Evolutionary conservation across 2,888 invertebrate species (phyloP), one percentile per base, ranked within the genome.

Genomic region (Heliconius erato): DNA sequence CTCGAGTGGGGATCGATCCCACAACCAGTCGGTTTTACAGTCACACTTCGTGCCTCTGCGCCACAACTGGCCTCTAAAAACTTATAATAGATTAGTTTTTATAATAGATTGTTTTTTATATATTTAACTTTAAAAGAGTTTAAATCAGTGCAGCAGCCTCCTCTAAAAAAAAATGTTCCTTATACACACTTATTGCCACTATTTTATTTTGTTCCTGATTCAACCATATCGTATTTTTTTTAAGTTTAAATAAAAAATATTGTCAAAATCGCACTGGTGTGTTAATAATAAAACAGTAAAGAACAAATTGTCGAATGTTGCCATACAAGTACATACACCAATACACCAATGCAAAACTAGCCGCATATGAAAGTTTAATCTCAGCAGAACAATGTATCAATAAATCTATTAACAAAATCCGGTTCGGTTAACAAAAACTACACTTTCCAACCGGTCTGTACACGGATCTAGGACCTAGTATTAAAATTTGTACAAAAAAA

Each of bases 371-470:
- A 84, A 82, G 81, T 81, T 79, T 74, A 71, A 77, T 69, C 59
- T 28, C 79, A 84, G 49, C 79, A 69, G 76, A 72, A 74, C 83
- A 74, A 81, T 82, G 72, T 71, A 74, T 79, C 74, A 80, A 84
- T 84, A 79, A 82, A 78, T 79, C 83, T 86, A 91, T 91, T 90
- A 91, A 91, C 91, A 88, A 88, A 90, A 91, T 92, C 92, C 92
- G 93, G 93, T 94, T 93, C 90, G 90, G 89, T 90, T 88, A 91
- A 91, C 92, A 92, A 93, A 78, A 92, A 91, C 91, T 90, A 91
- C 90, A 92, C 94, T 94, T 95, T 94, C 94, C 87, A 94, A 94
- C 94, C 93, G 93, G 94, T 94, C 91, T 88, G 83, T 88, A 89
- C 88, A 88, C 84, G 87, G 84, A 84, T 80, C 81, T 78, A 78